Evolutionary conservation across 1,140 invertebrate genomes (phyloP).

Genomic region (Mamestra configurata): DNA sequence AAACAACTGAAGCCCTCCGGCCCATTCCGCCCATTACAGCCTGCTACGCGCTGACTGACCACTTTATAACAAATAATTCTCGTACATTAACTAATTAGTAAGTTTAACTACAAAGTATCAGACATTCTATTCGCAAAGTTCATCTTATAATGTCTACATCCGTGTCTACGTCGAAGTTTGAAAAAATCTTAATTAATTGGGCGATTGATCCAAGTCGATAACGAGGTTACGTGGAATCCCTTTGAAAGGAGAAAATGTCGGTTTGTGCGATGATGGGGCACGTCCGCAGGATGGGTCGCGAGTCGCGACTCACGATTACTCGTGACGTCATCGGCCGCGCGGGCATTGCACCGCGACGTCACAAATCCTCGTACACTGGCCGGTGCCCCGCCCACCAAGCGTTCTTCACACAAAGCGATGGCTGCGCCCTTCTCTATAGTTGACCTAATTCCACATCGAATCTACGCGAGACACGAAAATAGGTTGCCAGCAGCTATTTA

Average conservation of each 20-base stretch:
- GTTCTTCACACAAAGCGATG: conserved; percentile 52
- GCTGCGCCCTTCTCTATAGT: conserved; percentile 45
- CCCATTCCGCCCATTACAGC: no score
- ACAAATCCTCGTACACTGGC: conserved; percentile 49
- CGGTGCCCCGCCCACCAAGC: conserved; percentile 38
- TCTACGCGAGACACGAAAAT: conserved; percentile 49
- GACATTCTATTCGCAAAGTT: no score
- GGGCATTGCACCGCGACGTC: conserved; percentile 68
- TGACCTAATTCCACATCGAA: conserved; percentile 52
- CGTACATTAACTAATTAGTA: no score
- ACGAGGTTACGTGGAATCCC: neutral
- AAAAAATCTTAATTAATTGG: neutral
- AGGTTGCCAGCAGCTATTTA: conserved; percentile 42
- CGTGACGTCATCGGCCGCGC: conserved; percentile 70
- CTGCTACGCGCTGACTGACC: no score
- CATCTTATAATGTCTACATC: no score
- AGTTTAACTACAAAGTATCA: no score
- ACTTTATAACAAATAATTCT: no score
- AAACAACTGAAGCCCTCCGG: no score
- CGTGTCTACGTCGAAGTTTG: neutral
- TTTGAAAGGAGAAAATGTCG: conserved; percentile 7
- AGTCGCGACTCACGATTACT: neutral
- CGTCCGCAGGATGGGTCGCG: conserved; percentile 18
- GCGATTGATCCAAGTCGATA: neutral
- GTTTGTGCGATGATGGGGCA: conserved; percentile 47